Evolutionary conservation across 2,888 invertebrate genomes (phyloP).

Genomic region (Meiosimyza platycephala): DNA sequence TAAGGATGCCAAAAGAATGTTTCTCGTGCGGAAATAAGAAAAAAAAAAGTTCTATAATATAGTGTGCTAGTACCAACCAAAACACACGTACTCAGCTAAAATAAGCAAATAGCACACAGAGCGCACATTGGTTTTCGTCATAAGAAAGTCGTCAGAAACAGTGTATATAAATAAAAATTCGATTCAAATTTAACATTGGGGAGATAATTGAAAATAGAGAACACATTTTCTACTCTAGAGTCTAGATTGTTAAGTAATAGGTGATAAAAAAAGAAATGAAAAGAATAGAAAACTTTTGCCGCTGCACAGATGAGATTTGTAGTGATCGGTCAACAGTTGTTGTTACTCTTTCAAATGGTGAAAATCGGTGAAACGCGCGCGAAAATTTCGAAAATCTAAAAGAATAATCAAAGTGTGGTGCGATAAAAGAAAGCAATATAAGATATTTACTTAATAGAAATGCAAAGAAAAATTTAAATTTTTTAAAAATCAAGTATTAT

Average conservation of each 20-base stretch:
- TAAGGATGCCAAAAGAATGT: too few species aligned
- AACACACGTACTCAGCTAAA: too few species aligned
- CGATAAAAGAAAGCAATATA: not conserved
- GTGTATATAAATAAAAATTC: too few species aligned
- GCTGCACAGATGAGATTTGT: conserved; percentile 21
- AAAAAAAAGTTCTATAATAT: too few species aligned
- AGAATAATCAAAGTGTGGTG: not conserved
- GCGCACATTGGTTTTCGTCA: conserved; percentile 33
- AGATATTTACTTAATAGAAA: not conserved
- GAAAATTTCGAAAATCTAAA: not conserved
- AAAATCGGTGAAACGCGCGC: conserved; percentile 33
- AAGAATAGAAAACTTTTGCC: not conserved
- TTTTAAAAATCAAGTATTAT: not conserved
- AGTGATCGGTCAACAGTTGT: conserved; percentile 39
- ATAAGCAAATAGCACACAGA: not conserved
- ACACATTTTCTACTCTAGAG: too few species aligned
- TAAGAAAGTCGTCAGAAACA: conserved; percentile 39
- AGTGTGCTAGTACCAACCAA: too few species aligned
- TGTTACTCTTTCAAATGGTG: conserved; percentile 42
- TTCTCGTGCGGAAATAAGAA: too few species aligned
- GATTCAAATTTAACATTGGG: too few species aligned
- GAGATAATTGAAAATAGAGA: too few species aligned
- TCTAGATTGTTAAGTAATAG: too few species aligned
- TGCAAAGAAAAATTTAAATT: not conserved
- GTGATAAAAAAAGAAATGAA: conserved; percentile 15